These are phyloP conservation scores for Pollenia amentaria DNA, from an alignment of 2,888 invertebrate genomes.

Conservation along the genomic window DNA sequence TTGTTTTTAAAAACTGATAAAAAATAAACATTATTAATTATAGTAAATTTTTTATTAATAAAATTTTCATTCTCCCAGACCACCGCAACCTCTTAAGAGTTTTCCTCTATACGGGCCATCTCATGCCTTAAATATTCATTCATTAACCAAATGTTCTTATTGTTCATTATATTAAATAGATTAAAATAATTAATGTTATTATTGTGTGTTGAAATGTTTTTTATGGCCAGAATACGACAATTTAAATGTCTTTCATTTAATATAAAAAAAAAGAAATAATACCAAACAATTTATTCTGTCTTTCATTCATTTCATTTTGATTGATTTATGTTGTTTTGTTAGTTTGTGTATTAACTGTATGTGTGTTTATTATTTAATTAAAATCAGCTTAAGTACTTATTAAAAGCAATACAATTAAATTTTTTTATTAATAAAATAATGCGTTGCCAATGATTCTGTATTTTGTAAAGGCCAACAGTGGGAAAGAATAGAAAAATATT, in stretches of 20 bases:
- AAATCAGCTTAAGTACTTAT: conserved; percentile 70
- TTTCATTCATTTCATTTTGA: conserved; percentile 38
- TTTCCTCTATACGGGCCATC: neutral
- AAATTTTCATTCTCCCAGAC: too few relatives aligned
- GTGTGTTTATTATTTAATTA: conserved; percentile 63
- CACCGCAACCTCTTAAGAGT: too few relatives aligned
- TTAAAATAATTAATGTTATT: conserved; percentile 24
- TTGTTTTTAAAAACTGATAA: too few relatives aligned
- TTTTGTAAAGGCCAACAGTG: too few relatives aligned
- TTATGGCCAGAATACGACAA: conserved; percentile 19
- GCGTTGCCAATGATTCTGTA: conserved; percentile 9
- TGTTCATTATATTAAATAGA: conserved; percentile 13
- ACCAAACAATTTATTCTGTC: neutral
- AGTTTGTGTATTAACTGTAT: neutral
- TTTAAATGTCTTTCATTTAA: conserved; percentile 18
- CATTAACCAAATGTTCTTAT: conserved; percentile 21
- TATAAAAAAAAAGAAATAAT: neutral
- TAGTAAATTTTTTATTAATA: too few relatives aligned
- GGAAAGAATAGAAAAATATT: neutral
- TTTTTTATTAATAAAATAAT: conserved; percentile 48
- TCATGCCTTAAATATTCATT: neutral
- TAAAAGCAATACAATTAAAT: conserved; percentile 58
- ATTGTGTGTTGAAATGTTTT: conserved; percentile 24
- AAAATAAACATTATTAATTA: too few relatives aligned
- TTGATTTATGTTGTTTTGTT: conserved; percentile 47